phyloP scores from a whole-genome alignment of 1,140 invertebrate species.

The Zaprionus nigranus region DNA sequence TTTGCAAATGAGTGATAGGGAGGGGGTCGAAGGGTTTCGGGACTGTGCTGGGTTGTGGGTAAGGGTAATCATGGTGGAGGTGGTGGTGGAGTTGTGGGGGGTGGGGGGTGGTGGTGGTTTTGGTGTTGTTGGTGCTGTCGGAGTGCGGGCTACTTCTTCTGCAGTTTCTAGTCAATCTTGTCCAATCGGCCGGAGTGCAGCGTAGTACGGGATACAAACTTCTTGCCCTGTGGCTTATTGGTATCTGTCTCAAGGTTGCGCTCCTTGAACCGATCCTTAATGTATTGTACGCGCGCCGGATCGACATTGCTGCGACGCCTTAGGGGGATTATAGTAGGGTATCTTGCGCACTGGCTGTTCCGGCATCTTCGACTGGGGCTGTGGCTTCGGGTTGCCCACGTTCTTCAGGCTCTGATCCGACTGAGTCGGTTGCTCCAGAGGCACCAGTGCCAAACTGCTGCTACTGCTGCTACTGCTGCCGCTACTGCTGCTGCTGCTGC shows the following conservation, averaged over 20 bases:
- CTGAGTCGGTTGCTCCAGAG: conserved; percentile 7
- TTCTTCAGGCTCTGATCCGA: conserved; percentile 31
- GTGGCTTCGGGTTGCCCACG: conserved; percentile 15
- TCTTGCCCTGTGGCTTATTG: conserved; percentile 38
- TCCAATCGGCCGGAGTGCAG: conserved; percentile 51
- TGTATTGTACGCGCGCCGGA: conserved; percentile 51
- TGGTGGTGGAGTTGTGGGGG: background rate
- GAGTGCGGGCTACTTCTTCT: background rate
- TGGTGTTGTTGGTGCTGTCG: background rate
- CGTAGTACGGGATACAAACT: conserved; percentile 32
- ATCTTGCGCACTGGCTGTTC: conserved; percentile 30
- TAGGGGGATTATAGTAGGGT: conserved; percentile 44
- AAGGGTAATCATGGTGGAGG: background rate
- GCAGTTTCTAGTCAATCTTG: conserved; percentile 46
- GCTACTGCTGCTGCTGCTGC: background rate
- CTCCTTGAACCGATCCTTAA: conserved; percentile 51
- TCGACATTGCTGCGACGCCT: conserved; percentile 51
- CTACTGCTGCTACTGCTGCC: background rate
- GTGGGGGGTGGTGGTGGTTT: background rate
- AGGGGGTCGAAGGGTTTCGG: background rate
- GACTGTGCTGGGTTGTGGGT: background rate
- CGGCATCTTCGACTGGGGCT: conserved; percentile 21
- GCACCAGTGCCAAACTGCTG: conserved; percentile 12
- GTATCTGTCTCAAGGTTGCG: conserved; percentile 31
- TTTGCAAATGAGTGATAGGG: background rate